A percentile compares a stretch with the other conserved stretches of the same genome.
Conservation (phyloP, 2,888 invertebrate species). For the Ophion slaviceki region DNA sequence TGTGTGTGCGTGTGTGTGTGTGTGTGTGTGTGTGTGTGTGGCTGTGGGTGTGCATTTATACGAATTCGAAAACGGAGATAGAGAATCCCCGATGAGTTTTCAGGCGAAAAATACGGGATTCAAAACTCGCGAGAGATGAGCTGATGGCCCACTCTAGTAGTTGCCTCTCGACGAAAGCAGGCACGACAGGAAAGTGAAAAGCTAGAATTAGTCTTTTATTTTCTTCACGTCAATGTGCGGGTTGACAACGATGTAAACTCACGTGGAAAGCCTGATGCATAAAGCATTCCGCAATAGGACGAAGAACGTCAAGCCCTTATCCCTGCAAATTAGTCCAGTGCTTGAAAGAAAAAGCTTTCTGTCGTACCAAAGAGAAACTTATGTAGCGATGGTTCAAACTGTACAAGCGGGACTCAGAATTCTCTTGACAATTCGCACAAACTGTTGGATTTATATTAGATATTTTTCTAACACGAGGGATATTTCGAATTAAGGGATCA, state of each 20-base stretch:
- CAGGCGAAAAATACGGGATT: slow-evolving; percentile 42
- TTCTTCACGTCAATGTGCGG: slow-evolving; percentile 13
- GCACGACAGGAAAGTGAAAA: slow-evolving; percentile 25
- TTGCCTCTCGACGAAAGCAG: slow-evolving; percentile 25
- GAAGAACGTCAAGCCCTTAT: neutral
- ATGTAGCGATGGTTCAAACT: no score
- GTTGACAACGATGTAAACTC: slow-evolving; percentile 42
- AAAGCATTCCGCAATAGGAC: neutral
- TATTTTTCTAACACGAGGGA: no score
- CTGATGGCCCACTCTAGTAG: slow-evolving; percentile 30
- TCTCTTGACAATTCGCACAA: no score
- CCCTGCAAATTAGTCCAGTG: neutral
- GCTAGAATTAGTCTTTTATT: neutral
- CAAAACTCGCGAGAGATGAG: slow-evolving; percentile 45
- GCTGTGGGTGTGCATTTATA: neutral
- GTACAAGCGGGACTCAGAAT: no score
- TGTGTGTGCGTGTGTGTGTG: neutral
- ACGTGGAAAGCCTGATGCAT: slow-evolving; percentile 45
- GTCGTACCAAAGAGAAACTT: no score
- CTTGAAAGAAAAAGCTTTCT: no score
- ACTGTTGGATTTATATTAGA: no score
- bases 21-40: neutral
- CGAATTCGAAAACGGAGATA: slow-evolving; percentile 36
- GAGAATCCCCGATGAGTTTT: slow-evolving; percentile 25
- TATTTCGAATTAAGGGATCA: no score